Evolutionary conservation across 2,113 vertebrate genomes (phyloP).

Genomic region (Mobula birostris): DNA sequence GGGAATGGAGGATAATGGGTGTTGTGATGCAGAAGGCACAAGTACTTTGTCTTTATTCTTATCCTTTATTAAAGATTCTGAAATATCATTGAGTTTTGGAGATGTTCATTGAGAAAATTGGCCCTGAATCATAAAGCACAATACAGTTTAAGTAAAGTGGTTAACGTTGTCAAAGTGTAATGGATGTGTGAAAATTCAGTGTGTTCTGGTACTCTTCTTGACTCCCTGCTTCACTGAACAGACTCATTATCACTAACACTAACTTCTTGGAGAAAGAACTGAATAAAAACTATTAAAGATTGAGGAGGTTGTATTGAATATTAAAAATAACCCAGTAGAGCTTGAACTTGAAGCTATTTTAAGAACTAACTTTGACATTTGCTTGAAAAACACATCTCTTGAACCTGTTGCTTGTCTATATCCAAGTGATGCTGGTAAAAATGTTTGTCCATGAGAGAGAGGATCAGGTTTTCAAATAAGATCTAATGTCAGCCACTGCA

Average conservation of each 20-base stretch:
- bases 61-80: neutral
- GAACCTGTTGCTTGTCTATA: neutral
- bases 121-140: neutral
- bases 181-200: neutral
- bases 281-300: neutral
- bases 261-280: neutral
- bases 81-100: neutral
- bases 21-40: too few relatives aligned
- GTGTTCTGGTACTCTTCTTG: neutral
- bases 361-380: conserved; percentile 5
- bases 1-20: neutral
- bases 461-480: conserved; percentile 36
- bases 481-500: conserved; percentile 32
- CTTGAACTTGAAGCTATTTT: conserved; percentile 6
- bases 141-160: neutral
- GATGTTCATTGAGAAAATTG: neutral
- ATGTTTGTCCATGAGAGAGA: conserved; percentile 3
- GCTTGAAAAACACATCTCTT: neutral
- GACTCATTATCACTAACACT: neutral
- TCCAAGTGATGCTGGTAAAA: conserved; percentile 22
- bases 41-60: neutral
- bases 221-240: neutral
- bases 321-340: neutral
- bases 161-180: neutral
- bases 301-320: neutral